These are phyloP conservation scores for Struthidea cinerea DNA, from an alignment of 2,113 vertebrate species.

Conservation along the genomic window DNA sequence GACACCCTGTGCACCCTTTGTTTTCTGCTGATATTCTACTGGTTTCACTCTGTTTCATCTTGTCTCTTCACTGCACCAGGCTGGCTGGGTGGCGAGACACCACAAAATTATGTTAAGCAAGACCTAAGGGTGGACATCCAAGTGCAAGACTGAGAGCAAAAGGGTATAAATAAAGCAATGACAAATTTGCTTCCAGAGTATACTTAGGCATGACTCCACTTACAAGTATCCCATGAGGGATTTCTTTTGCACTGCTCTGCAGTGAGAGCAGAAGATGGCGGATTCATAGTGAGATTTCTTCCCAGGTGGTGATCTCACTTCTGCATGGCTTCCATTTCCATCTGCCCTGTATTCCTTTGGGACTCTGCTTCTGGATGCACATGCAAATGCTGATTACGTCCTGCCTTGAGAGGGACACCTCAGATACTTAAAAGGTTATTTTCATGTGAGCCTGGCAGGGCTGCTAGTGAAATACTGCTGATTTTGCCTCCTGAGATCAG, in stretches of 20 bases:
- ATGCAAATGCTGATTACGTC: neutral
- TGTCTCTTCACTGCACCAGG: neutral
- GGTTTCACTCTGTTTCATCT: neutral
- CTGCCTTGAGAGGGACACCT: neutral
- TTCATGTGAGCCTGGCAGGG: neutral
- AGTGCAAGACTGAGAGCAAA: neutral
- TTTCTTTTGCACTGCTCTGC: neutral
- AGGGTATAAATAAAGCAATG: conserved; percentile 8
- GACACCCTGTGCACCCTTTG: neutral
- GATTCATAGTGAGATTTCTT: neutral
- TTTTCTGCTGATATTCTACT: neutral
- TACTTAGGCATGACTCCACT: neutral
- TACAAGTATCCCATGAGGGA: neutral
- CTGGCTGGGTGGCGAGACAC: neutral
- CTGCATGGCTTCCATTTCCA: neutral
- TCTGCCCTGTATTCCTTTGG: neutral
- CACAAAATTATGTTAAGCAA: neutral
- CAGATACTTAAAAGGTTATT: neutral
- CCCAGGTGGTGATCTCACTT: neutral
- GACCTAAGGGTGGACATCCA: neutral
- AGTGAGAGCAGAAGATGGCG: neutral
- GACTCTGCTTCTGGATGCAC: neutral
- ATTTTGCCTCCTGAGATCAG: neutral
- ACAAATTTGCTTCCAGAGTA: neutral
- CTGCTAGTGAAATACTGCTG: neutral